Evolutionary conservation across 2,888 invertebrate genomes (phyloP).

Genomic region (Stenchaetothrips biformis): DNA sequence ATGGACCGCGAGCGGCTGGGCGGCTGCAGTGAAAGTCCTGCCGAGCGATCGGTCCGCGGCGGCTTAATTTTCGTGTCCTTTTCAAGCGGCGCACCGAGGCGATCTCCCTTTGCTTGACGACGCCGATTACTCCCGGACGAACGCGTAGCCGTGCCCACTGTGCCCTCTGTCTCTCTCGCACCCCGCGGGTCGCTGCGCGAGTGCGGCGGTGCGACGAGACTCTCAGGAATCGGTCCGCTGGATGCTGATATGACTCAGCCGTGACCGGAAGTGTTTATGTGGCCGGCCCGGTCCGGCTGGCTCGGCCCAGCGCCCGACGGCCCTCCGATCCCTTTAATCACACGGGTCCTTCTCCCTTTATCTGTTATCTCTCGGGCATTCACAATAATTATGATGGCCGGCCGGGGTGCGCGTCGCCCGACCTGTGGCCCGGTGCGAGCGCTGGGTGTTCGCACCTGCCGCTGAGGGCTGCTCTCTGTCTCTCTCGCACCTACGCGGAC

Average conservation of each 20-base stretch:
- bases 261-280: conserved; percentile 15
- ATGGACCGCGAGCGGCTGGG: too few relatives aligned
- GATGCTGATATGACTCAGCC: conserved; percentile 15
- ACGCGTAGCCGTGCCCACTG: not conserved
- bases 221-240: too few relatives aligned
- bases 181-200: not conserved
- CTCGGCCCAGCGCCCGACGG: not conserved
- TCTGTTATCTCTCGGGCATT: conserved; percentile 9
- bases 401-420: not conserved
- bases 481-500: too few relatives aligned
- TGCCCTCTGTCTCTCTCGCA: not conserved
- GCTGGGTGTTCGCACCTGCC: too few relatives aligned
- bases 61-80: conserved; percentile 11
- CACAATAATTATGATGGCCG: conserved; percentile 14
- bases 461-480: too few relatives aligned
- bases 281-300: not conserved
- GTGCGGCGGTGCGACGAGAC: not conserved
- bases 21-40: conserved; percentile 8
- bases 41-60: not conserved
- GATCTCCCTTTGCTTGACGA: not conserved
- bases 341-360: not conserved
- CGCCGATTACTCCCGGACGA: not conserved
- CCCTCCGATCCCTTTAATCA: conserved; percentile 10
- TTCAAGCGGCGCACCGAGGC: not conserved
- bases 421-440: not conserved